phyloP scores from a whole-genome alignment of 2,797 vertebrate species.

The Avahi laniger region DNA sequence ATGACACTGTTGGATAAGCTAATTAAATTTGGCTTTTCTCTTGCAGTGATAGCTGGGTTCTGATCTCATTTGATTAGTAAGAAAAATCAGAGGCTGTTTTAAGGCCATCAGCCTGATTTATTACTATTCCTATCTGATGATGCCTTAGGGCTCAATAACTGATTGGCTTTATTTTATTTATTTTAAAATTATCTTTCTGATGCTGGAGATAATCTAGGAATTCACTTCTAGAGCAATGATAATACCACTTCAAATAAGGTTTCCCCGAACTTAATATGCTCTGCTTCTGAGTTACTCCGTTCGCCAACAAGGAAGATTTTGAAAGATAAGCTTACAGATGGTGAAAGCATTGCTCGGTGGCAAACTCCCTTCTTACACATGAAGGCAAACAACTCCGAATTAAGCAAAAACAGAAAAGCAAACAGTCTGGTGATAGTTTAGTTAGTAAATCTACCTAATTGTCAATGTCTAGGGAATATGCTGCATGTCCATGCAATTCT shows the following conservation, averaged over 20 bases:
- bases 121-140: slow-evolving; percentile 76
- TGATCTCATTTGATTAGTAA: slow-evolving; percentile 84
- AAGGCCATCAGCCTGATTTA: slow-evolving; percentile 82
- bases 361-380: slow-evolving; percentile 49
- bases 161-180: slow-evolving; percentile 83
- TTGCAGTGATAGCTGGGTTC: slow-evolving; percentile 80
- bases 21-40: slow-evolving; percentile 85
- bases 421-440: slow-evolving; percentile 48
- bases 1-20: slow-evolving; percentile 86
- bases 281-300: slow-evolving; percentile 68
- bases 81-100: slow-evolving; percentile 77
- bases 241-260: slow-evolving; percentile 63
- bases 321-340: slow-evolving; percentile 69
- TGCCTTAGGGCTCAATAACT: slow-evolving; percentile 79
- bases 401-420: slow-evolving; percentile 52
- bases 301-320: slow-evolving; percentile 52
- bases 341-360: slow-evolving; percentile 57
- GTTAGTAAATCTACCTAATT: slow-evolving; percentile 10
- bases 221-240: slow-evolving; percentile 73
- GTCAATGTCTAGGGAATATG: background rate
- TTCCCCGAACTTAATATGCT: slow-evolving; percentile 46
- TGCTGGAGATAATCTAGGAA: slow-evolving; percentile 76
- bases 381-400: slow-evolving; percentile 45
- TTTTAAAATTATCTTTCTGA: slow-evolving; percentile 78
- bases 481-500: background rate